phyloP scores from a whole-genome alignment of 2,113 vertebrate genomes.

The Anhinga anhinga region DNA sequence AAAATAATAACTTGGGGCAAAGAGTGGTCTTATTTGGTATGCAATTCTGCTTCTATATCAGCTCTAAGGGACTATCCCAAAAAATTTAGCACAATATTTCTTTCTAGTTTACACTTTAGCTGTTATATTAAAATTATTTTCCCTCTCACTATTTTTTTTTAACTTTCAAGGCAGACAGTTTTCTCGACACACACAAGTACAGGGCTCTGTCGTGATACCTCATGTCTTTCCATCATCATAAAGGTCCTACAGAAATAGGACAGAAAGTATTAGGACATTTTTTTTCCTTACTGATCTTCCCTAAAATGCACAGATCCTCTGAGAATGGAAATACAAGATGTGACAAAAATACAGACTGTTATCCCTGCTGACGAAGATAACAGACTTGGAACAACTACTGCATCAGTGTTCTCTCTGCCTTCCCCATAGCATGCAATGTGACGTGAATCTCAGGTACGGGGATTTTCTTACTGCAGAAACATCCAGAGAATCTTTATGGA shows the following conservation, averaged over 20 bases:
- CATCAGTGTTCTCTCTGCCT: not conserved
- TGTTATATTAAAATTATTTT: not conserved
- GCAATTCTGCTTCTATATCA: not conserved
- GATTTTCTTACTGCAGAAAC: not conserved
- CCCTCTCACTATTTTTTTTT: not conserved
- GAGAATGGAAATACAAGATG: not conserved
- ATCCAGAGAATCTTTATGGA: not conserved
- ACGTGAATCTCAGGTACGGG: not conserved
- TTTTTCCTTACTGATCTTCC: not conserved
- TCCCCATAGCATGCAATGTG: not conserved
- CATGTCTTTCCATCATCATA: not conserved
- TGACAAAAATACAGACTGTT: not conserved
- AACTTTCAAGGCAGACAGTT: not conserved
- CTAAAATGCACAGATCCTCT: not conserved
- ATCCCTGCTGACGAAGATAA: not conserved
- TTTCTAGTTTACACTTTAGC: not conserved
- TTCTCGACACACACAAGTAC: not conserved
- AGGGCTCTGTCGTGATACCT: not conserved
- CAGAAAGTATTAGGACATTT: not conserved
- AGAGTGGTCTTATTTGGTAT: not conserved
- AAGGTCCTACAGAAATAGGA: not conserved
- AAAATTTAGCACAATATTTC: not conserved
- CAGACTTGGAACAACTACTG: not conserved
- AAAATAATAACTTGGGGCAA: slow-evolving; percentile 29
- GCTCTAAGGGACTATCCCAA: not conserved